These are phyloP conservation scores for Tridacna crocea DNA, from an alignment of 2,888 invertebrate species.

Conservation along the genomic window DNA sequence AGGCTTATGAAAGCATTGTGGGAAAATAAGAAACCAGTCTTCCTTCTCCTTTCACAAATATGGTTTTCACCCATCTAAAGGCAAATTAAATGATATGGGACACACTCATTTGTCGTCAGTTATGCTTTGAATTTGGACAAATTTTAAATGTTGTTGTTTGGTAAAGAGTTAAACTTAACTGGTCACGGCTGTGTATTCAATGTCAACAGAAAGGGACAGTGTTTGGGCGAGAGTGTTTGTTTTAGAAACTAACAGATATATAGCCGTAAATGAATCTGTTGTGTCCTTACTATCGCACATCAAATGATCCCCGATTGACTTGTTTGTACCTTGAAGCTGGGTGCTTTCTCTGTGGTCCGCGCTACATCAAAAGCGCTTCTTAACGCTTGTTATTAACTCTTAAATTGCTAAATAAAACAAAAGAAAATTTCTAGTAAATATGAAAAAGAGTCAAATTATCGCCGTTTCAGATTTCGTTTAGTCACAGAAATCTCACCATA, in stretches of 20 bases:
- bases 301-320: slow-evolving; percentile 27
- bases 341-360: slow-evolving; percentile 5
- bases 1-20: too few relatives aligned
- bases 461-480: too few relatives aligned
- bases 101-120: too few relatives aligned
- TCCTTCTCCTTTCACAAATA: too few relatives aligned
- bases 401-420: not conserved
- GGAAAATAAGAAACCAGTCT: too few relatives aligned
- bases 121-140: too few relatives aligned
- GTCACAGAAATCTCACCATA: too few relatives aligned
- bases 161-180: not conserved
- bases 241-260: slow-evolving; percentile 30
- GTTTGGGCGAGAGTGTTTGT: slow-evolving; percentile 24
- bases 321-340: slow-evolving; percentile 10
- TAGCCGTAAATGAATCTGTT: slow-evolving; percentile 29
- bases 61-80: too few relatives aligned
- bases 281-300: slow-evolving; percentile 20
- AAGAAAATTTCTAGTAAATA: too few relatives aligned
- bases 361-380: not conserved
- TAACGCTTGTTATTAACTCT: not conserved
- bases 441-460: too few relatives aligned
- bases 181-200: not conserved
- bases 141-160: too few relatives aligned
- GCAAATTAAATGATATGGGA: too few relatives aligned
- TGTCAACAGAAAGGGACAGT: slow-evolving; percentile 25